These are phyloP conservation scores for Lepidurus couesii DNA, from an alignment of 1,140 invertebrate genomes.

Conservation along the genomic window DNA sequence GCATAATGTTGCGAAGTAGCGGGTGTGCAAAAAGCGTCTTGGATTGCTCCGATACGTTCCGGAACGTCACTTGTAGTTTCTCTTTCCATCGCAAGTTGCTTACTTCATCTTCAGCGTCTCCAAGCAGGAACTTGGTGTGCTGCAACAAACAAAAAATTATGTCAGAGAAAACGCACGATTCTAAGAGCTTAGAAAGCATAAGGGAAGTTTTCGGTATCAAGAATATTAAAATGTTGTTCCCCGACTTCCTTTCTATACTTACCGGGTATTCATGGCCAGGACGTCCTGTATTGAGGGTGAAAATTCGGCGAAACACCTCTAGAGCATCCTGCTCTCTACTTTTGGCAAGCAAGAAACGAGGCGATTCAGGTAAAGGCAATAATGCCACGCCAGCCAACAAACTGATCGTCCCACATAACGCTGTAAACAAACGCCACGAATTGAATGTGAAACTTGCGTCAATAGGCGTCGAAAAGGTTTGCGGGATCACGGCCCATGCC, in stretches of 20 bases:
- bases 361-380: constrained; percentile 61
- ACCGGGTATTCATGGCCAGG: constrained; percentile 45
- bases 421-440: constrained; percentile 1
- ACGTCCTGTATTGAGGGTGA: constrained; percentile 50
- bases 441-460: constrained; percentile 38
- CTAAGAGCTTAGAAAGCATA: constrained; percentile 4
- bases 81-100: constrained; percentile 6
- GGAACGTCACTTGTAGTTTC: constrained; percentile 3
- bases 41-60: background rate
- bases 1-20: constrained; percentile 7
- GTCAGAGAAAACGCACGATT: background rate
- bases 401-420: constrained; percentile 21
- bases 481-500: constrained; percentile 68
- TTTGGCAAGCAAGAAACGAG: constrained; percentile 57
- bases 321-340: constrained; percentile 52
- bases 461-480: constrained; percentile 45
- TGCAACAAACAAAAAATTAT: background rate
- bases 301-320: constrained; percentile 52
- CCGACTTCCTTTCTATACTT: background rate
- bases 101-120: constrained; percentile 3
- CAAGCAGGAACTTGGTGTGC: constrained; percentile 3
- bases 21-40: constrained; percentile 1
- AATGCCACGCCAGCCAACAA: constrained; percentile 51
- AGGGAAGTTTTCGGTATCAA: background rate
- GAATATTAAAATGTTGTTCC: background rate